A percentile compares a stretch with the other conserved stretches of the same genome.
These are phyloP conservation scores for Pocota personata DNA, from an alignment of 2,888 invertebrate genomes.

Conservation along the genomic window DNA sequence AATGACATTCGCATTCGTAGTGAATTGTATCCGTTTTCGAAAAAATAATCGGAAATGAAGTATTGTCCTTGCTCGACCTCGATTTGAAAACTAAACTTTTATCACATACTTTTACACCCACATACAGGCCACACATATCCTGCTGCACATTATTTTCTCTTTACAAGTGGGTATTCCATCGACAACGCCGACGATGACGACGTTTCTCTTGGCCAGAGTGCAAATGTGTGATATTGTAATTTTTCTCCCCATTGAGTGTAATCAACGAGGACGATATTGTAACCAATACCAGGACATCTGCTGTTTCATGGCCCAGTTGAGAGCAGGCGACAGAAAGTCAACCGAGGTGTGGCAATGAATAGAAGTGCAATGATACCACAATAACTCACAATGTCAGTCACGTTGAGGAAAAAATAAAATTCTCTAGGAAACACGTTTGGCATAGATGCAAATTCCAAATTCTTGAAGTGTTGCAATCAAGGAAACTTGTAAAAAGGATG, in stretches of 20 bases:
- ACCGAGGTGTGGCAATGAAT: conserved; percentile 61
- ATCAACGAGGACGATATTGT: conserved; percentile 52
- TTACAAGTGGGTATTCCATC: not conserved
- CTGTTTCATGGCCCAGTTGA: conserved; percentile 21
- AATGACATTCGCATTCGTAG: conserved; percentile 33
- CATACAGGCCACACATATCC: not conserved
- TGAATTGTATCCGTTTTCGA: conserved; percentile 25
- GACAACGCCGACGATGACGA: not conserved
- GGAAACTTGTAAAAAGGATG: not conserved
- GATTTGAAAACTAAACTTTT: conserved; percentile 47
- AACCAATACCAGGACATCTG: conserved; percentile 47
- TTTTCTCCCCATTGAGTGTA: conserved; percentile 64
- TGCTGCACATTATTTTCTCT: not conserved
- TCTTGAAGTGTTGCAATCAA: conserved; percentile 69
- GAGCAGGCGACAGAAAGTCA: conserved; percentile 51
- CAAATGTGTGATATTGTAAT: conserved; percentile 68
- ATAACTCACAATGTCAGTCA: conserved; percentile 69
- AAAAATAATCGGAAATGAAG: conserved; percentile 56
- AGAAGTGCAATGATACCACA: conserved; percentile 62
- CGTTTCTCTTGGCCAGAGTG: conserved; percentile 56
- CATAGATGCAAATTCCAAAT: conserved; percentile 70
- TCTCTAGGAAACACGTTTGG: conserved; percentile 56
- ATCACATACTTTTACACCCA: not conserved
- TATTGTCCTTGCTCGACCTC: conserved; percentile 57
- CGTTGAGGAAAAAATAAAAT: conserved; percentile 21